These are phyloP conservation scores for Drosophila funebris DNA, from an alignment of 1,140 invertebrate species.

Conservation along the genomic window DNA sequence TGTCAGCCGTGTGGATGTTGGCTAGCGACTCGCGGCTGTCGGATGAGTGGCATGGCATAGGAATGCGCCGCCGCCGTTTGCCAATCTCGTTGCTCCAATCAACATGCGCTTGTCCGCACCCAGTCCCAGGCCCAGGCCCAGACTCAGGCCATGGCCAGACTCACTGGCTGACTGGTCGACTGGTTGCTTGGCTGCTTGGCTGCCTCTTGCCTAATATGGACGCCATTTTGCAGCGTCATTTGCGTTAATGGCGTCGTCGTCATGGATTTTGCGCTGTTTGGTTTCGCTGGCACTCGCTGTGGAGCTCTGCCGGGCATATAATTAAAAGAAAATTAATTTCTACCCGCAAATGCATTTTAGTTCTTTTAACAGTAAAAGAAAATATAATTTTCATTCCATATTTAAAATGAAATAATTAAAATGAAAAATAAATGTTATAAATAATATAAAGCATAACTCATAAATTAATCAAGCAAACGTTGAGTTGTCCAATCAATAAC, in stretches of 20 bases:
- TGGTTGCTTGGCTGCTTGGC: slow-evolving; percentile 34
- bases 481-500: too few species aligned
- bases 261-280: slow-evolving; percentile 33
- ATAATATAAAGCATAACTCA: too few species aligned
- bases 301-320: slow-evolving; percentile 17
- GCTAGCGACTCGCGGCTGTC: neutral
- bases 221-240: slow-evolving; percentile 82
- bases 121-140: neutral
- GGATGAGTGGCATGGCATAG: slow-evolving; percentile 25
- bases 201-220: slow-evolving; percentile 70
- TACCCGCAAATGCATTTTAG: neutral
- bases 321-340: slow-evolving; percentile 38
- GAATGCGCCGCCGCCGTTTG: slow-evolving; percentile 53
- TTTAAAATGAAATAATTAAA: neutral
- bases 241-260: slow-evolving; percentile 75
- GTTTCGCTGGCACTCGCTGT: slow-evolving; percentile 13
- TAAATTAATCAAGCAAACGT: neutral
- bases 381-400: neutral
- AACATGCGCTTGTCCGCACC: slow-evolving; percentile 74
- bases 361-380: neutral
- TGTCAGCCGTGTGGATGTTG: slow-evolving; percentile 53
- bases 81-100: slow-evolving; percentile 79
- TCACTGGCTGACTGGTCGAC: slow-evolving; percentile 47
- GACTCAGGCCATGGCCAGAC: slow-evolving; percentile 41
- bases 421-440: too few species aligned